Evolutionary conservation across 2,888 invertebrate genomes (phyloP), one percentile per base, ranked within the genome.

Genomic region (Theristus sp.): DNA sequence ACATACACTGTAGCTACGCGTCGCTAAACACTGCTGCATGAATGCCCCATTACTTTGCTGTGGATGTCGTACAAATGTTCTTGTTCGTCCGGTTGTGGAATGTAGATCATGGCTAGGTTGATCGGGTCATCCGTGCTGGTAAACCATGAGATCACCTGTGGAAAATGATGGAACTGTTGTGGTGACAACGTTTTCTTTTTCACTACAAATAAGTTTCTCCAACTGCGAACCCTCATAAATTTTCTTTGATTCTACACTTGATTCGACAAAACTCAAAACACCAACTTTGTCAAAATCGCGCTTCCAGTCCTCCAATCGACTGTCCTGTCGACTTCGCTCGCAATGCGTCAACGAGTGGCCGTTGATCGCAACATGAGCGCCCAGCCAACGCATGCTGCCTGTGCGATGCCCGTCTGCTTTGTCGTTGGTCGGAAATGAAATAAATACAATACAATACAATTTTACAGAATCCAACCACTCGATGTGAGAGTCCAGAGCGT

Each of bases 11-110:
- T n/a, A n/a, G n/a, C n/a, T n/a, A n/a, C n/a, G n/a, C n/a, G n/a
- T n/a, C n/a, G n/a, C n/a, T n/a, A n/a, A n/a, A n/a, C n/a, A n/a
- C n/a, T n/a, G n/a, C n/a, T n/a, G n/a, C n/a, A n/a, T n/a, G n/a
- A n/a, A n/a, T n/a, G n/a, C n/a, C n/a, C n/a, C n/a, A n/a, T n/a
- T n/a, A n/a, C n/a, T n/a, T n/a, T n/a, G n/a, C n/a, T n/a, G n/a
- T n/a, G 25, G 2, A 58, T 20, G 24, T 71, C 72, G 56, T 59
- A 66, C 1, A 1, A 47, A 59, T 73, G 73, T 1, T 71, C 71
- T 0, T 66, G 67, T 6, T 26, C 20, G 60, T 71, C 71, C 0
- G 71, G 71, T 61, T 71, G 70, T 28, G 68, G 62, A 61, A 69
- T 68, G 62, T 73, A 72, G 13, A 71, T 29, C 17, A 67, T 60